A percentile compares a stretch with the other conserved stretches of the same genome.
Evolutionary conservation across 1,140 invertebrate genomes (phyloP).

Genomic region (Drosophila pachea): DNA sequence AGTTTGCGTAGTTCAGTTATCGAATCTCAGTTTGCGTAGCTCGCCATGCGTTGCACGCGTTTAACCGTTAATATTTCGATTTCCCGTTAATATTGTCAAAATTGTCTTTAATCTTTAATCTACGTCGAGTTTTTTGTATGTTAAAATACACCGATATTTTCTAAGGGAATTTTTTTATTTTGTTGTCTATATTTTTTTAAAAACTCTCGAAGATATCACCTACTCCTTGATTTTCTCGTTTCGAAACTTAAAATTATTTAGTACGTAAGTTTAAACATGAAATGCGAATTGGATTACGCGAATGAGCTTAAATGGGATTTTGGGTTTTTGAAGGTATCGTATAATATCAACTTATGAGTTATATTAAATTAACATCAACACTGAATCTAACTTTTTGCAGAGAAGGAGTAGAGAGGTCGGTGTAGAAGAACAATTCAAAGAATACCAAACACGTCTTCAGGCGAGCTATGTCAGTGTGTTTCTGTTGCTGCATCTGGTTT

Average conservation of each 20-base stretch:
- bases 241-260: background rate
- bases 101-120: too few relatives aligned
- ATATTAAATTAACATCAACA: accelerated
- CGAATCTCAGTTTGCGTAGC: too few relatives aligned
- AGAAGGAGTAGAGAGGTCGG: conserved; percentile 36
- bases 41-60: too few relatives aligned
- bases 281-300: conserved; percentile 16
- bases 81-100: too few relatives aligned
- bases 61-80: too few relatives aligned
- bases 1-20: too few relatives aligned
- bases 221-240: conserved; percentile 1
- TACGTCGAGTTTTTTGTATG: too few relatives aligned
- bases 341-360: background rate
- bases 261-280: conserved; percentile 8
- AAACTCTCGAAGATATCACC: too few relatives aligned
- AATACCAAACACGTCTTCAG: conserved; percentile 40
- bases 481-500: conserved; percentile 15
- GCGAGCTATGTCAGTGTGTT: conserved; percentile 36
- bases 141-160: too few relatives aligned
- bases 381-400: conserved; percentile 3
- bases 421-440: conserved; percentile 35
- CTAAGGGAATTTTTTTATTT: too few relatives aligned
- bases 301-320: conserved; percentile 40
- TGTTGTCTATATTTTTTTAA: too few relatives aligned
- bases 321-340: conserved; percentile 36